A percentile compares a stretch with the other conserved stretches of the same genome.
Conservation (phyloP, 2,113 vertebrate genomes). For the Toxotes jaculatrix region DNA sequence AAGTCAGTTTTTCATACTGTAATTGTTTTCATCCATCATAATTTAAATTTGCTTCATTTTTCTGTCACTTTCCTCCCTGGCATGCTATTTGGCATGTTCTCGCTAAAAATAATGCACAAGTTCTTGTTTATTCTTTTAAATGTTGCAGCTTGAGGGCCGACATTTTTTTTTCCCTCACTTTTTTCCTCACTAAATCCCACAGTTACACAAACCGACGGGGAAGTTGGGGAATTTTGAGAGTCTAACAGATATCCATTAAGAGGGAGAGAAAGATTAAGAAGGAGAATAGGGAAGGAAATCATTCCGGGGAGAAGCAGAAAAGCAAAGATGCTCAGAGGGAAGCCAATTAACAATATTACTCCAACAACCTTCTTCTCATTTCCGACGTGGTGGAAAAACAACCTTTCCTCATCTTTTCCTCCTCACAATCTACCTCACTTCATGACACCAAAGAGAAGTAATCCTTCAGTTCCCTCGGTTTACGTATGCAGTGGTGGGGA, state of each 20-base stretch:
- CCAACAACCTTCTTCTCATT: constrained; percentile 15
- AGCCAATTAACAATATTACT: constrained; percentile 8
- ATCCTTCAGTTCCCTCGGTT: constrained; percentile 31
- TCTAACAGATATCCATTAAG: not conserved
- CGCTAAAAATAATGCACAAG: not conserved
- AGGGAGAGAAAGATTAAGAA: not conserved
- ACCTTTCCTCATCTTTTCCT: not conserved
- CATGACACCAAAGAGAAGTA: not conserved
- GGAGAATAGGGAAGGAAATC: not conserved
- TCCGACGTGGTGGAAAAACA: constrained; percentile 18
- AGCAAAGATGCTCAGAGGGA: constrained; percentile 1
- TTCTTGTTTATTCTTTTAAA: constrained; percentile 37
- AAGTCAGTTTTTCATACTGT: constrained; percentile 8
- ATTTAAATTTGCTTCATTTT: constrained; percentile 10
- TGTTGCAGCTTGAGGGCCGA: constrained; percentile 13
- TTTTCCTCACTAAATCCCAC: not conserved
- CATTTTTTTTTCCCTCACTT: not conserved
- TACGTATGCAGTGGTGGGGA: constrained; percentile 19
- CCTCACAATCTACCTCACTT: not conserved
- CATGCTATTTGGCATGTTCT: constrained; percentile 26
- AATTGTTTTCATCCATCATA: constrained; percentile 50
- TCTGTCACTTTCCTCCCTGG: not conserved
- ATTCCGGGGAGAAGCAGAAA: not conserved
- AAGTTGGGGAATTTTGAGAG: not conserved
- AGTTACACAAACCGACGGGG: not conserved